Evolutionary conservation across 2,797 vertebrate genomes (phyloP), one percentile per base, ranked within the genome.

Genomic region (Eupleurogrammus muticus): DNA sequence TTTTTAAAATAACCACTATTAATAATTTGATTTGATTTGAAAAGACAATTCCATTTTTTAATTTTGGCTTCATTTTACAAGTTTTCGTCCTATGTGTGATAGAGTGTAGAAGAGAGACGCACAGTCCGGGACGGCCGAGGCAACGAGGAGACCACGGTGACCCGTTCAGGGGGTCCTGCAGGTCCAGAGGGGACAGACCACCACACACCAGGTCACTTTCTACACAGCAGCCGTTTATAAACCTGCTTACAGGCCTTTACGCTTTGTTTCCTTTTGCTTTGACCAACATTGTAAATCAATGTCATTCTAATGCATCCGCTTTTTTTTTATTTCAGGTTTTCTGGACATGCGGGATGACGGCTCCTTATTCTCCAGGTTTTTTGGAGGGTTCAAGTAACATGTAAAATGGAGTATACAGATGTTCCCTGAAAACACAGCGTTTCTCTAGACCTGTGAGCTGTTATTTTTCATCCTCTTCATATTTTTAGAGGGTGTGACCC

Each of bases 61-160:
- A n/a, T 28, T 28, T 28, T 28, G 3, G 6, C 28, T 28, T 28
- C 3, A 28, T 6, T 28, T 3, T 28, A 28, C n/a, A n/a, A n/a
- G 28, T 28, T 28, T 28, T 3, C 2, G 5, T 14, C 35, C 38
- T 24, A 23, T 56, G n/a, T 54, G 47, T 51, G 35, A 66, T 80
- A 98, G 97, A 91, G 77, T 0, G 86, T 97, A 6, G 96, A 98
- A 85, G 96, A 99, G 81, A 92, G 83, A 9, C 92, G 95, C 34
- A 98, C 96, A 0, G 93, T 98, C 47, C 87, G 93, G 79, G 96
- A 99, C 50, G 89, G 95, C 59, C 90, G 92, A 23, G 97, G 97
- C 32, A 94, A 80, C 9, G 87, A 91, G 48, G 93, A 96, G 77
- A 98, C 95, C 0, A 96, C 95, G 0, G 94, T 98, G 70, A 97